Percentiles rank a stretch among this genome's conserved stretches.
These are phyloP conservation scores for Euura lappo DNA, from an alignment of 1,140 invertebrate species.

Conservation along the genomic window DNA sequence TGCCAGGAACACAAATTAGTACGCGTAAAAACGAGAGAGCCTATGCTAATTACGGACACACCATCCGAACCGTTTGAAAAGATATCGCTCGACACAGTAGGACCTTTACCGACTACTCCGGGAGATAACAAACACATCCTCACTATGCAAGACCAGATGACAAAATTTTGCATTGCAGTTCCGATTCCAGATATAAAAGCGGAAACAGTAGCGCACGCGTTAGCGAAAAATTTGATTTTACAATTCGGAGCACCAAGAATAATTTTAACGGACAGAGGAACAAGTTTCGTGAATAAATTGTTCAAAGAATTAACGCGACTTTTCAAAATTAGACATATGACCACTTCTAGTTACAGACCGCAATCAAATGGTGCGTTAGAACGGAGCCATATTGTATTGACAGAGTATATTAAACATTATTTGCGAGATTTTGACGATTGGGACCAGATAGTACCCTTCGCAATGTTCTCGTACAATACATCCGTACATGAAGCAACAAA, in stretches of 20 bases:
- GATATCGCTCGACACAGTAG: constrained; percentile 33
- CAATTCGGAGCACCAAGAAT: constrained; percentile 34
- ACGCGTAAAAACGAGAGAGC: constrained; percentile 15
- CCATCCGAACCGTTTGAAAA: constrained; percentile 20
- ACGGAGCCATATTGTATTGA: background rate
- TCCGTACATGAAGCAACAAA: constrained; percentile 38
- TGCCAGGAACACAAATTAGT: constrained; percentile 34
- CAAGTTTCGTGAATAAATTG: constrained; percentile 28
- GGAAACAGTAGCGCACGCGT: constrained; percentile 18
- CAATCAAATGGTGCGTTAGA: background rate
- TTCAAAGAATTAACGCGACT: background rate
- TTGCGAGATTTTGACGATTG: constrained; percentile 34
- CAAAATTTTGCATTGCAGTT: constrained; percentile 34
- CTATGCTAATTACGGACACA: constrained; percentile 22
- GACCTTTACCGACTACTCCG: constrained; percentile 32
- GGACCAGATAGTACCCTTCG: constrained; percentile 38
- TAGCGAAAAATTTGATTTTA: constrained; percentile 31
- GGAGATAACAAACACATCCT: constrained; percentile 38
- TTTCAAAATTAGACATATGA: background rate
- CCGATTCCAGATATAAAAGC: background rate
- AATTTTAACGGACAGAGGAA: constrained; percentile 39
- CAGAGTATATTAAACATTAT: background rate
- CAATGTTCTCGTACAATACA: constrained; percentile 25
- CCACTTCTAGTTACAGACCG: background rate
- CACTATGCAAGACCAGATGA: constrained; percentile 42